Conservation (phyloP, 2,113 vertebrate species). For the Erythrocercus mccallii region DNA sequence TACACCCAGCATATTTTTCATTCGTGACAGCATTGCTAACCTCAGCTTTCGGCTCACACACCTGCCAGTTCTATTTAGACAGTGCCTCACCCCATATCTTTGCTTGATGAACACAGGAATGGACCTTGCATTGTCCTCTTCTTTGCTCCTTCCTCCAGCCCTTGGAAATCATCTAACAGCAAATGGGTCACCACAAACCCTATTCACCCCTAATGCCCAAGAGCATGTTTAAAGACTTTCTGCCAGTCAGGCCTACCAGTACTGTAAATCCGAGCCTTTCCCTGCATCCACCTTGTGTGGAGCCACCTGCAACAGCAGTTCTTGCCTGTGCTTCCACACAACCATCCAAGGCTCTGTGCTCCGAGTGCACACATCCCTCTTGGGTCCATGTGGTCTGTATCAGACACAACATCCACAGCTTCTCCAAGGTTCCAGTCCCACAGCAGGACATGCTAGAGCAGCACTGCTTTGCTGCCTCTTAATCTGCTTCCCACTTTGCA, state of each 20-base stretch:
- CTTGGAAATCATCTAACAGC: not conserved
- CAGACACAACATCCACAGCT: not conserved
- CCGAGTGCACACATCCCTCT: rapidly evolving
- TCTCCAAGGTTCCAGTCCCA: not conserved
- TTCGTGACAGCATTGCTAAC: not conserved
- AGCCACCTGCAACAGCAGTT: not conserved
- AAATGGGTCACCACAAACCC: not conserved
- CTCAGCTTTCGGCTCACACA: not conserved
- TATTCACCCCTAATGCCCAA: not conserved
- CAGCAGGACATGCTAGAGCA: not conserved
- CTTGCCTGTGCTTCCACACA: not conserved
- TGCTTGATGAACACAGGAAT: not conserved
- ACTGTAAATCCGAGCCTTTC: not conserved
- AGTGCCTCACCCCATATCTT: not conserved
- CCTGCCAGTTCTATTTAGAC: not conserved
- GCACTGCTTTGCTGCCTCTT: not conserved
- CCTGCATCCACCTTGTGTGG: not conserved
- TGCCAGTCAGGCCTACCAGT: not conserved
- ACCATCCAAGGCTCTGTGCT: not conserved
- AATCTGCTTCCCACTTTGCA: not conserved
- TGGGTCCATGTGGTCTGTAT: rapidly evolving
- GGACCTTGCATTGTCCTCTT: not conserved
- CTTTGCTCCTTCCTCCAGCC: not conserved
- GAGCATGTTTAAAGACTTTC: not conserved
- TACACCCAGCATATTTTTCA: not conserved